phyloP scores from a whole-genome alignment of 2,888 invertebrate genomes.

The Parascotia fuliginaria region DNA sequence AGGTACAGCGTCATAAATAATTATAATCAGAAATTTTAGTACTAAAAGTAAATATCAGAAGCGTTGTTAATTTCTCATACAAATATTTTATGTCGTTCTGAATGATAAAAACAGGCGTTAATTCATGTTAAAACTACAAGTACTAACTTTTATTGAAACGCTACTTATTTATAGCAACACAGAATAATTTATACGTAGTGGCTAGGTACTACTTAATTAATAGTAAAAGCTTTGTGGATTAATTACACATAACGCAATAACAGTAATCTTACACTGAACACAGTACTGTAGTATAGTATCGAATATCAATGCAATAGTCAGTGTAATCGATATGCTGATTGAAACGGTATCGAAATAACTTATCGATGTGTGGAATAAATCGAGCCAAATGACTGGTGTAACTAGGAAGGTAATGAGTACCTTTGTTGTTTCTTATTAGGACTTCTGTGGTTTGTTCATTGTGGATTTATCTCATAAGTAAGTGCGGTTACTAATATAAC shows the following conservation, averaged over 20 bases:
- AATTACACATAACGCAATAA: slow-evolving; percentile 9
- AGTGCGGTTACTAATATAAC: too few relatives aligned
- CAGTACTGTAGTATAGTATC: slow-evolving; percentile 47
- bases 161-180: too few relatives aligned
- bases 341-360: slow-evolving; percentile 38
- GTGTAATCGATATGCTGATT: slow-evolving; percentile 46
- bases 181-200: too few relatives aligned
- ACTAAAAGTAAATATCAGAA: too few relatives aligned
- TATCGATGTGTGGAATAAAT: slow-evolving; percentile 32
- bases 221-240: not conserved
- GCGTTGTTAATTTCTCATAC: too few relatives aligned
- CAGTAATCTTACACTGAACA: slow-evolving; percentile 44
- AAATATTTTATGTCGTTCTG: too few relatives aligned
- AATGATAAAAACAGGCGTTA: too few relatives aligned
- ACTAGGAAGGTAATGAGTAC: not conserved
- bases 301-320: slow-evolving; percentile 45
- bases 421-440: not conserved
- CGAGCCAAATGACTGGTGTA: not conserved
- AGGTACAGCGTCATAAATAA: too few relatives aligned
- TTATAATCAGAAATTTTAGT: too few relatives aligned
- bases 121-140: too few relatives aligned
- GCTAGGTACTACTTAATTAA: too few relatives aligned
- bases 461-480: not conserved
- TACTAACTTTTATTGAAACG: too few relatives aligned
- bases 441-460: not conserved